Evolutionary conservation across 2,797 vertebrate species (phyloP).

Genomic region (Dallia pectoralis): DNA sequence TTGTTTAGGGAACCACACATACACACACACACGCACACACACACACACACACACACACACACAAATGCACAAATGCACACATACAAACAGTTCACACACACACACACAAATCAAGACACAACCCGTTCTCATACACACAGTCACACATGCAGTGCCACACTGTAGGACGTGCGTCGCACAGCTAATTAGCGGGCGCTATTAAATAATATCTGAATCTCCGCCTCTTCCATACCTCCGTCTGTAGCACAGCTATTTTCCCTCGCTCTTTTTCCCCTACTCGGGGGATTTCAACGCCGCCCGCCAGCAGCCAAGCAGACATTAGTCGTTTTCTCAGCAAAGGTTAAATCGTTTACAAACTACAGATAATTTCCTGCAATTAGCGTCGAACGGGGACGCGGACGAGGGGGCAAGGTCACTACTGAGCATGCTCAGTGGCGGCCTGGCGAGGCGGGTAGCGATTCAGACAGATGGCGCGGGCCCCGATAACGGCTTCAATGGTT

Average conservation of each 20-base stretch:
- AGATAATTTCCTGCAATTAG: constrained; percentile 55
- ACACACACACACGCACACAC: constrained; percentile 27
- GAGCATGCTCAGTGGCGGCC: constrained; percentile 25
- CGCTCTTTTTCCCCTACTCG: constrained; percentile 42
- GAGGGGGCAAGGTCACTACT: constrained; percentile 37
- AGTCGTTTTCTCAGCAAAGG: constrained; percentile 60
- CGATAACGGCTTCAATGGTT: not conserved
- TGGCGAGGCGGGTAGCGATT: constrained; percentile 3
- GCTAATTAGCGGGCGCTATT: constrained; percentile 61
- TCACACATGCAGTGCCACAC: constrained; percentile 33
- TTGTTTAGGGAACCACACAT: constrained; percentile 64
- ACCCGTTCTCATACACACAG: constrained; percentile 44
- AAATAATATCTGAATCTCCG: constrained; percentile 57
- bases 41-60: constrained; percentile 23
- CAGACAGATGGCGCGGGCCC: not conserved
- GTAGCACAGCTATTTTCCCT: not conserved
- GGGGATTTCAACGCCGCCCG: constrained; percentile 50
- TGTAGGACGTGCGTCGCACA: constrained; percentile 21
- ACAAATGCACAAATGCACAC: constrained; percentile 10
- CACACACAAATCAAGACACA: constrained; percentile 22
- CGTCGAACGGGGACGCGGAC: constrained; percentile 55
- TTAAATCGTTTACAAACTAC: constrained; percentile 68
- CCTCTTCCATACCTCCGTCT: constrained; percentile 32
- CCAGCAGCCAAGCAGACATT: constrained; percentile 36
- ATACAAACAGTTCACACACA: not conserved